Evolutionary conservation across 2,797 vertebrate species (phyloP), one percentile per base, ranked within the genome.

Genomic region (Microhierax caerulescens): DNA sequence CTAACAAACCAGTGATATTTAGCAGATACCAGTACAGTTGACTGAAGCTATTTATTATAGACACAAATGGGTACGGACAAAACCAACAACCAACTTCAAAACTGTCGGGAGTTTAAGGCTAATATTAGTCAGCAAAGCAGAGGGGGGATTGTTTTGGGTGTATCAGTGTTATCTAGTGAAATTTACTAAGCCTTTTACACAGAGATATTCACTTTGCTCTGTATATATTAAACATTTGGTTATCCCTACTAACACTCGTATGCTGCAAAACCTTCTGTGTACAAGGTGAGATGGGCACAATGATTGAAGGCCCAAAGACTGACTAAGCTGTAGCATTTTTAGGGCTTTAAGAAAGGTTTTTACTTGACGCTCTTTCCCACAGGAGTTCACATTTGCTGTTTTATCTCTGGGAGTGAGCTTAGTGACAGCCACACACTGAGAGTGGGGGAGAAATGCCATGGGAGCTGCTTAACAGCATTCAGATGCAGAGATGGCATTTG

Each of bases 401-500:
- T 98, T 98, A 97, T 98, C 96, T 98, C 91, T 95, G 92, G 91
- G 89, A 97, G 95, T 79, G 96, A 98, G 95, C 95, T 95, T 93
- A 94, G 96, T 97, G 98, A 97, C 97, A 98, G 97, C 86, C 77
- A 78, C 85, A 95, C 92, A 87, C 48, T 92, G 97, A 97, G 97
- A 98, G 90, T 87, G 94, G 37, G 65, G 54, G 91, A 93, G 95
- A 98, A 98, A 98, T 97, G 97, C 95, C 98, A 98, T 84, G 97
- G 97, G 98, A 98, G 73, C 95, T 91, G 86, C 97, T 97, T 94
- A 97, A 70, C 88, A 64, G 97, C 94, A 96, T 97, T 97, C 96
- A 97, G 95, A 98, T 97, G 96, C 94, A 79, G 97, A 95, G 95
- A 91, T 98, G 98, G 97, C 97, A 98, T 98, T 98, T 98, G 95